Conservation (phyloP, 2,888 invertebrate genomes). For the Auanema freiburgensis region DNA sequence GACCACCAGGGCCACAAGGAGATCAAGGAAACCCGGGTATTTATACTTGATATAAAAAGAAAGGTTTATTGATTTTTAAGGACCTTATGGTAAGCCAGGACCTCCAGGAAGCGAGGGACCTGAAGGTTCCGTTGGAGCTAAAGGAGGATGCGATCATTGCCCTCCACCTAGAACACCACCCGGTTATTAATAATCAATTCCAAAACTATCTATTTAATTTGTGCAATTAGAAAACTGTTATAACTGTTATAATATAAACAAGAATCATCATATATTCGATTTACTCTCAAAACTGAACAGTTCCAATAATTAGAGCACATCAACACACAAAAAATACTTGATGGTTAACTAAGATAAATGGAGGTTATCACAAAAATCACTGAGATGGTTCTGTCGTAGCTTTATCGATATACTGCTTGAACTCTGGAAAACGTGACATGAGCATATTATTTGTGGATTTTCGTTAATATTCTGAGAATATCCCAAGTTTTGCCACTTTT, state of each 20-base stretch:
- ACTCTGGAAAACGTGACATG: conserved; percentile 34
- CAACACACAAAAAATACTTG: too few species aligned
- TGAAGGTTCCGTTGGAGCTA: conserved; percentile 46
- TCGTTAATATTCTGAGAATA: too few species aligned
- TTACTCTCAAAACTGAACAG: too few species aligned
- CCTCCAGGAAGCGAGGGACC: conserved; percentile 48
- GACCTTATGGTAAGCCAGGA: conserved; percentile 57
- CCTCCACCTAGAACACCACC: conserved; percentile 60
- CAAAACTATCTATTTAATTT: too few species aligned
- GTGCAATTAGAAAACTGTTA: too few species aligned
- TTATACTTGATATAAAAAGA: background rate
- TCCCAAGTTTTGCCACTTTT: too few species aligned
- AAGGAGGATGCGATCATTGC: conserved; percentile 58
- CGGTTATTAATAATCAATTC: conserved; percentile 45
- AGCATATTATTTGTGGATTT: background rate
- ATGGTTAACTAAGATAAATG: too few species aligned
- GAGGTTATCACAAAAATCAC: too few species aligned
- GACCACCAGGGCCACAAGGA: conserved; percentile 56
- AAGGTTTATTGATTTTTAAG: conserved; percentile 13
- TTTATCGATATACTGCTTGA: conserved; percentile 58
- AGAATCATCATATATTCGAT: too few species aligned
- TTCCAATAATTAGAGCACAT: too few species aligned
- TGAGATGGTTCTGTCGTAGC: conserved; percentile 24
- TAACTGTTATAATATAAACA: too few species aligned
- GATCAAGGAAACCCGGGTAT: conserved; percentile 59